Evolutionary conservation across 1,140 invertebrate species (phyloP).

Genomic region (Harpegnathos saltator): DNA sequence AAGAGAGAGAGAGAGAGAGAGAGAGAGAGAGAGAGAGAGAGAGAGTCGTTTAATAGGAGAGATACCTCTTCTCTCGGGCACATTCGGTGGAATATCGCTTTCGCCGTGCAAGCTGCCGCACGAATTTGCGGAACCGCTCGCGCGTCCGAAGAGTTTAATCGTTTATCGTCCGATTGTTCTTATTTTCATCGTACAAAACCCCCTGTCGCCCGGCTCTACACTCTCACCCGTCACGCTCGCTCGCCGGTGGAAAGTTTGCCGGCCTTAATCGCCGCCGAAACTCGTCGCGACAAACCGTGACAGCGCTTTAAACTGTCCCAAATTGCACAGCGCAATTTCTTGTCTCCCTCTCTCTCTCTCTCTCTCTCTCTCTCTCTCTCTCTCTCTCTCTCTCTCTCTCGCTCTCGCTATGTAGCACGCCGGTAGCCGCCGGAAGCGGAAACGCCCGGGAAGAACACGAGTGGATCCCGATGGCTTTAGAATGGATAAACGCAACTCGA

Average conservation of each 20-base stretch:
- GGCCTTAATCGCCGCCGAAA: conserved; percentile 72
- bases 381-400: conserved; percentile 64
- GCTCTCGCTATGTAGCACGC: not conserved
- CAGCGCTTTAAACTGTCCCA: conserved; percentile 65
- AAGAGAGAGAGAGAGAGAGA: conserved; percentile 61
- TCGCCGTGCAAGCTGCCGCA: not conserved
- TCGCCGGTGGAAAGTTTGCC: conserved; percentile 58
- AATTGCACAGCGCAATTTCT: conserved; percentile 74
- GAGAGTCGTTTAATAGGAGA: conserved; percentile 53
- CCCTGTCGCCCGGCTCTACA: not conserved
- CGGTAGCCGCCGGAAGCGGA: conserved; percentile 61
- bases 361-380: conserved; percentile 47
- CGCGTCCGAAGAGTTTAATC: conserved; percentile 67
- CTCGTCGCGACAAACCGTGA: conserved; percentile 67
- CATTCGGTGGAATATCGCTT: conserved; percentile 27
- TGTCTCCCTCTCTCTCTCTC: conserved; percentile 62
- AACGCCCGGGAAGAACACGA: not conserved
- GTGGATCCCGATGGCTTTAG: too few species aligned
- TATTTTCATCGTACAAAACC: conserved; percentile 22
- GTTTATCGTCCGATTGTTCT: conserved; percentile 70
- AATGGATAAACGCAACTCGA: too few species aligned
- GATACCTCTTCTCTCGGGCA: not conserved
- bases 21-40: too few species aligned
- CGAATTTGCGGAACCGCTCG: conserved; percentile 29
- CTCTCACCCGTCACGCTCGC: not conserved